These are phyloP conservation scores for Thunnus thynnus DNA, from an alignment of 2,113 vertebrate species.

Conservation along the genomic window DNA sequence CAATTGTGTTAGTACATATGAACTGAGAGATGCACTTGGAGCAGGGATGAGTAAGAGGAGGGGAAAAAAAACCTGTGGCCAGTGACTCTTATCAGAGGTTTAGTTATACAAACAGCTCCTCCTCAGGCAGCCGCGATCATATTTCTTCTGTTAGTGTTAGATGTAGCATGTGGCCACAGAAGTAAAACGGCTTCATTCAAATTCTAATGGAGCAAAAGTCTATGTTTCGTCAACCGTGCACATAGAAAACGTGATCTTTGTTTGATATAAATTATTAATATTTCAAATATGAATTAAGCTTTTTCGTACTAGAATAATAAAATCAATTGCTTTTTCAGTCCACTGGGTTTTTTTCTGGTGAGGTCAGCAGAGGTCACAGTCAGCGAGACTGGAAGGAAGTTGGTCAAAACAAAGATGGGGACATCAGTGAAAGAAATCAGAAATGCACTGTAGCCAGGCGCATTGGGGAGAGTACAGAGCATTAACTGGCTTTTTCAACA, in stretches of 20 bases:
- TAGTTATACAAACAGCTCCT: constrained; percentile 22
- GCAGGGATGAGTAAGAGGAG: constrained; percentile 25
- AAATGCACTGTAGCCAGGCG: no score
- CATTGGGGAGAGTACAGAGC: no score
- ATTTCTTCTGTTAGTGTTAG: not conserved
- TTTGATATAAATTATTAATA: no score
- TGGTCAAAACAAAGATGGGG: no score
- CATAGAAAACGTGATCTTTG: not conserved
- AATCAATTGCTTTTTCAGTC: no score
- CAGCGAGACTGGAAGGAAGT: no score
- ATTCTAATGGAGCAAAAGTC: not conserved
- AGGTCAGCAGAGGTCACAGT: no score
- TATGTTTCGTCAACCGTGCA: not conserved
- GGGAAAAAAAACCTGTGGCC: not conserved
- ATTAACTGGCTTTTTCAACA: no score
- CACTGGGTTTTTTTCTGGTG: no score
- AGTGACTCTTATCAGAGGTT: constrained; percentile 25
- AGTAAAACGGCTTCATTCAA: not conserved
- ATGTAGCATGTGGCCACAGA: not conserved
- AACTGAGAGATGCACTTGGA: constrained; percentile 39
- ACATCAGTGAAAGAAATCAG: no score
- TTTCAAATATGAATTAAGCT: no score
- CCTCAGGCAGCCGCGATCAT: not conserved
- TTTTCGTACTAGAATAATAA: no score
- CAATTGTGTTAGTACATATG: constrained; percentile 64